These are phyloP conservation scores for Apaloderma vittatum DNA, from an alignment of 2,113 vertebrate genomes.

Conservation along the genomic window DNA sequence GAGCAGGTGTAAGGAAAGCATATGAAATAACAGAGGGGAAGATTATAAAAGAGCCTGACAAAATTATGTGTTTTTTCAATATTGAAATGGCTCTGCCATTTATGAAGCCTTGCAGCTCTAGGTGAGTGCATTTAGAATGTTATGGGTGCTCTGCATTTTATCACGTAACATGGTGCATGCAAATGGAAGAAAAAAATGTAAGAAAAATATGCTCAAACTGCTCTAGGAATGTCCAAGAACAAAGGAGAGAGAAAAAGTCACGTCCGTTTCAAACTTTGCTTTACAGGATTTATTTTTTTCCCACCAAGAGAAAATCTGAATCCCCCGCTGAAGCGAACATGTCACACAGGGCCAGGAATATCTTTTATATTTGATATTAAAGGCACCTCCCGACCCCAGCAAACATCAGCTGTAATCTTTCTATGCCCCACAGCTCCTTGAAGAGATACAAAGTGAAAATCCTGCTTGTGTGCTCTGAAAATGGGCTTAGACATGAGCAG, in stretches of 20 bases:
- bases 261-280: neutral
- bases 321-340: neutral
- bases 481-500: neutral
- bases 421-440: neutral
- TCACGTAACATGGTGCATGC: neutral
- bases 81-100: neutral
- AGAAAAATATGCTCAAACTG: neutral
- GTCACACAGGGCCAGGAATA: neutral
- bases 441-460: neutral
- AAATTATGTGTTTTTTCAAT: rapidly evolving
- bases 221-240: neutral
- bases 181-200: neutral
- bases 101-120: rapidly evolving
- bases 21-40: neutral
- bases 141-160: rapidly evolving
- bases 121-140: neutral
- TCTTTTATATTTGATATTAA: neutral
- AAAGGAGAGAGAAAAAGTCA: neutral
- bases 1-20: neutral
- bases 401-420: neutral
- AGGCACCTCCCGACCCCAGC: neutral
- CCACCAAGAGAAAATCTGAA: neutral
- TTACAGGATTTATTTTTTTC: neutral
- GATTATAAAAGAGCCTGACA: neutral
- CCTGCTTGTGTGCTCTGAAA: neutral